Conservation (phyloP, 2,113 vertebrate species). For the Vulpes vulpes region DNA sequence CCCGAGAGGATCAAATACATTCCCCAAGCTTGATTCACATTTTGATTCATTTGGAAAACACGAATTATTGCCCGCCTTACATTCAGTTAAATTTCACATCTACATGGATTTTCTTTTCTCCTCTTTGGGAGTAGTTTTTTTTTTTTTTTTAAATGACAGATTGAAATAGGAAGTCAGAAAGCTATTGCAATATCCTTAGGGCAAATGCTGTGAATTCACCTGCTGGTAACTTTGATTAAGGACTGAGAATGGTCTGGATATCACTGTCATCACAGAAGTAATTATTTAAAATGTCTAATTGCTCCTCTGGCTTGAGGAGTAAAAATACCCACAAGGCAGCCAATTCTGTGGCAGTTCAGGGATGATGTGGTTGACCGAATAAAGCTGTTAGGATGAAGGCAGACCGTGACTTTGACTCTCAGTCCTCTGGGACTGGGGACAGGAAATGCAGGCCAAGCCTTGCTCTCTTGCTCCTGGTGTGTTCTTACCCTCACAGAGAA, state of each 20-base stretch:
- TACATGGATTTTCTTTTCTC: conserved; percentile 23
- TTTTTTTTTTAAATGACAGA: background rate
- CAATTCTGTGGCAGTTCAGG: background rate
- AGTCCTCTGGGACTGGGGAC: background rate
- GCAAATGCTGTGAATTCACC: conserved; percentile 67
- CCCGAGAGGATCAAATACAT: conserved; percentile 55
- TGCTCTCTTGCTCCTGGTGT: background rate
- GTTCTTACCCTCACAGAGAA: background rate
- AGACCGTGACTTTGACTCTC: background rate
- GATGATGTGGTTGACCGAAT: conserved; percentile 6
- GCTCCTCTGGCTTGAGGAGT: conserved; percentile 22
- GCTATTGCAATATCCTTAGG: conserved; percentile 38
- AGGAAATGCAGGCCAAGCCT: background rate
- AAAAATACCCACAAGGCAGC: background rate
- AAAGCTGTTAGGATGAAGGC: background rate
- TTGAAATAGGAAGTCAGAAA: conserved; percentile 64
- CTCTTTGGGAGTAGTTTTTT: background rate
- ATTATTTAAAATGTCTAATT: conserved; percentile 52
- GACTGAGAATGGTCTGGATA: background rate
- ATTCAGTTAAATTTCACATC: conserved; percentile 7
- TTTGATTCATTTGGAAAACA: conserved; percentile 62
- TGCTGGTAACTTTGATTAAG: conserved; percentile 46
- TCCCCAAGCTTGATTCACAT: conserved; percentile 59
- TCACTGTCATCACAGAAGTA: background rate
- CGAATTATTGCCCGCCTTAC: background rate